These are phyloP conservation scores for Streblospio benedicti DNA, from an alignment of 1,140 invertebrate genomes.

Conservation along the genomic window DNA sequence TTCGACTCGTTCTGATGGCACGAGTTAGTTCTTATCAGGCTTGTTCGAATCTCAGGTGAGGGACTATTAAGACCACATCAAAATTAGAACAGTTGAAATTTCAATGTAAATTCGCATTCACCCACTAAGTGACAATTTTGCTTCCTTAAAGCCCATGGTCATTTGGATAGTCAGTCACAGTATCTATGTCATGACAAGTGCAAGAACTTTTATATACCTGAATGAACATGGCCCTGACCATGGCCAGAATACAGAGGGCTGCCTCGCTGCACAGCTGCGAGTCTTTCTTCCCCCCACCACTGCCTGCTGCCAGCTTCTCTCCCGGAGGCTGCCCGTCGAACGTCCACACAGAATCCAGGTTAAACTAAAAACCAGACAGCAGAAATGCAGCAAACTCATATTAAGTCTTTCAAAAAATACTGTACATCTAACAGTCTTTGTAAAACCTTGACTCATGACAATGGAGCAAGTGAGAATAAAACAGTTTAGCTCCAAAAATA, in stretches of 20 bases:
- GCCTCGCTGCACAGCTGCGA: conserved; percentile 74
- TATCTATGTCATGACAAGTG: background rate
- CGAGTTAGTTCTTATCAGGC: background rate
- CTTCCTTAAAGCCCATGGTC: background rate
- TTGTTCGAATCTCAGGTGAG: too few species aligned
- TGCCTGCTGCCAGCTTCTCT: conserved; percentile 56
- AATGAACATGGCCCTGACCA: conserved; percentile 74
- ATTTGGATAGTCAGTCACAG: background rate
- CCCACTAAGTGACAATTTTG: too few species aligned
- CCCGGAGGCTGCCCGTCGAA: conserved; percentile 67
- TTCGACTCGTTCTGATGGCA: background rate
- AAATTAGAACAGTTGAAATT: too few species aligned
- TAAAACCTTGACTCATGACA: too few species aligned
- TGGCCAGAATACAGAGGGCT: conserved; percentile 73
- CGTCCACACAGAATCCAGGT: conserved; percentile 81
- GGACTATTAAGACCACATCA: too few species aligned
- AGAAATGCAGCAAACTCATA: background rate
- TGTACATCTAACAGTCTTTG: too few species aligned
- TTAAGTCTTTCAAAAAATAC: too few species aligned
- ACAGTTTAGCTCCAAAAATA: too few species aligned
- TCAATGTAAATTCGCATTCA: too few species aligned
- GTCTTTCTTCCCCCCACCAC: conserved; percentile 44
- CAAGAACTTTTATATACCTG: conserved; percentile 49
- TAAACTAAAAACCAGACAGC: conserved; percentile 52
- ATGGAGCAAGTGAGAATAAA: too few species aligned